These are phyloP conservation scores for Drosophila mauritiana DNA, from an alignment of 1,140 invertebrate species.

Conservation along the genomic window DNA sequence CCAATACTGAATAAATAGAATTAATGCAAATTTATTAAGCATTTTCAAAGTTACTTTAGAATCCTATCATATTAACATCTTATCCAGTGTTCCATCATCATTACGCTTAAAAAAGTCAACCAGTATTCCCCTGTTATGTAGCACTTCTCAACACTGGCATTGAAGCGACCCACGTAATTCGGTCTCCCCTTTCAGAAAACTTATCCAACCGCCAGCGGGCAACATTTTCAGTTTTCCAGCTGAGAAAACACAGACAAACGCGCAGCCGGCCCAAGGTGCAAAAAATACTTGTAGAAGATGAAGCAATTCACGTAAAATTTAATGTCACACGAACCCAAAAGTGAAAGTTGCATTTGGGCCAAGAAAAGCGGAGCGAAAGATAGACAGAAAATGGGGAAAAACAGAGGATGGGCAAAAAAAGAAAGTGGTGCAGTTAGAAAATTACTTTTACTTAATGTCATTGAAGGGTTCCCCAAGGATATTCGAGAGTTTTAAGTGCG, in stretches of 20 bases:
- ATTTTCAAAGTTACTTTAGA: not conserved
- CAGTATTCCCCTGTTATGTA: not conserved
- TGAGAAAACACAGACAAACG: slow-evolving; percentile 60
- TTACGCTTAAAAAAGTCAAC: slow-evolving; percentile 22
- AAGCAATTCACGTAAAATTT: slow-evolving; percentile 64
- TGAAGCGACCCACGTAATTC: slow-evolving; percentile 46
- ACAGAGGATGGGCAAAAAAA: not conserved
- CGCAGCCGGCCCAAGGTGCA: slow-evolving; percentile 37
- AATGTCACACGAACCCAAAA: slow-evolving; percentile 68
- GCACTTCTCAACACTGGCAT: slow-evolving; percentile 34
- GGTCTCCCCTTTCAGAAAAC: slow-evolving; percentile 39
- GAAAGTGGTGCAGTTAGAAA: slow-evolving; percentile 66
- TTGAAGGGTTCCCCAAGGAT: slow-evolving; percentile 57
- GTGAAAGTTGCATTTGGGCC: slow-evolving; percentile 65
- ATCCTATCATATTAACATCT: slow-evolving; percentile 2
- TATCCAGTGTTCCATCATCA: slow-evolving; percentile 13
- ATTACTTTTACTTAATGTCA: slow-evolving; percentile 76
- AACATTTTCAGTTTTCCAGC: slow-evolving; percentile 68
- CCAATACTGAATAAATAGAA: not conserved
- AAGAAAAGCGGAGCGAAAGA: slow-evolving; percentile 13
- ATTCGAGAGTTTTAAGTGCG: slow-evolving; percentile 58
- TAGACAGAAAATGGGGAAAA: slow-evolving; percentile 14
- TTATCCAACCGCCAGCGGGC: slow-evolving; percentile 40
- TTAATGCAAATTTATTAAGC: not conserved
- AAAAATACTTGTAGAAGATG: slow-evolving; percentile 45